A percentile compares a stretch with the other conserved stretches of the same genome.
These are phyloP conservation scores for Drosophila repleta DNA, from an alignment of 1,140 invertebrate genomes.

Conservation along the genomic window DNA sequence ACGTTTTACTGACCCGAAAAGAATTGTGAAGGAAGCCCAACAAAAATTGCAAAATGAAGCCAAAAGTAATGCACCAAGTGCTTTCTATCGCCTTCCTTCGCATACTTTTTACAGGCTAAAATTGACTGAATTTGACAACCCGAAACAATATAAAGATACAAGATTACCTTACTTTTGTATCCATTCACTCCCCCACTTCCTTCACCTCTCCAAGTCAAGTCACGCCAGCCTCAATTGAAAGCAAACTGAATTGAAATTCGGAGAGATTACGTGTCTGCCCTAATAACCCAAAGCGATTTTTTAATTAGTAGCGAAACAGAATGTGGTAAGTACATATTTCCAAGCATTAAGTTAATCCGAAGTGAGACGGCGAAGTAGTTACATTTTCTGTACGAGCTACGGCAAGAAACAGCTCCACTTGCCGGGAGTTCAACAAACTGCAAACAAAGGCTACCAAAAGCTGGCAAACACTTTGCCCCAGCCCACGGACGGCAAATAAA, in stretches of 20 bases:
- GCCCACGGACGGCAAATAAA: not conserved
- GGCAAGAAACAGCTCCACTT: not conserved
- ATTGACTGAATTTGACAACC: too few species aligned
- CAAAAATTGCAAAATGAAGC: too few species aligned
- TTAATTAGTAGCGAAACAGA: not conserved
- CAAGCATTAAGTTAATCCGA: conserved; percentile 13
- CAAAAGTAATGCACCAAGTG: too few species aligned
- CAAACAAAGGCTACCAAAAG: conserved; percentile 45
- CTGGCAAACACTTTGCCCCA: conserved; percentile 20
- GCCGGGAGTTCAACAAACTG: conserved; percentile 40
- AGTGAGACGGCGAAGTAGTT: conserved; percentile 6
- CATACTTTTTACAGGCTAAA: too few species aligned
- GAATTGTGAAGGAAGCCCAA: too few species aligned
- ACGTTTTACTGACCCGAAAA: too few species aligned
- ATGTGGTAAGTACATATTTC: conserved; percentile 2
- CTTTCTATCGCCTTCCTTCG: too few species aligned
- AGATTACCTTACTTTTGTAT: too few species aligned
- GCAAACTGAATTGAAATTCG: not conserved
- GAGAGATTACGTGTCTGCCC: not conserved
- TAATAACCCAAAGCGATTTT: not conserved
- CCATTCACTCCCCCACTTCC: too few species aligned
- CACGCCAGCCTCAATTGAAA: not conserved
- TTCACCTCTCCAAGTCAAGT: too few species aligned
- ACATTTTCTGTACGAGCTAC: conserved; percentile 1
- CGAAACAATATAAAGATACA: too few species aligned